Percentiles rank a stretch among this genome's conserved stretches.
These are phyloP conservation scores for Callosobruchus maculatus DNA, from an alignment of 2,888 invertebrate genomes.

Conservation along the genomic window DNA sequence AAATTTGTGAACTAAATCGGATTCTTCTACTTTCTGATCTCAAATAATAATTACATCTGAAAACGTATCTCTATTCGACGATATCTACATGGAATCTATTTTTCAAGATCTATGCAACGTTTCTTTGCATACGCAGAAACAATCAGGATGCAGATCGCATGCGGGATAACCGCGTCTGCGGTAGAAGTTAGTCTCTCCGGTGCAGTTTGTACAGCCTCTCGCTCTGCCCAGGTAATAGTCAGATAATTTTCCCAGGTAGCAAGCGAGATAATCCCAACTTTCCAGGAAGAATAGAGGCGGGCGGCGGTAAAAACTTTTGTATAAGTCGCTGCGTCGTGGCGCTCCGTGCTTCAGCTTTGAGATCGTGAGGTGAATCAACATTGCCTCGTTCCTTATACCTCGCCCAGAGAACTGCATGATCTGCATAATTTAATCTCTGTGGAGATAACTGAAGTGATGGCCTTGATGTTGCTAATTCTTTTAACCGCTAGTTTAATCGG, in stretches of 20 bases:
- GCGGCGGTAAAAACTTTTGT: background rate
- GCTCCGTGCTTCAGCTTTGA: background rate
- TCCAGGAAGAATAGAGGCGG: background rate
- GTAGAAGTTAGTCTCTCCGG: background rate
- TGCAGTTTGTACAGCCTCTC: background rate
- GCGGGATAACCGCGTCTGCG: background rate
- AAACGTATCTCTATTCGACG: no score
- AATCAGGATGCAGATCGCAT: background rate
- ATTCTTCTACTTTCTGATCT: no score
- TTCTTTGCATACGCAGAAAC: background rate
- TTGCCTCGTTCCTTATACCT: background rate
- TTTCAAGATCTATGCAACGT: no score
- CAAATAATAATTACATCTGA: no score
- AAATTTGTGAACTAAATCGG: no score
- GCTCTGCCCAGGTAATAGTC: background rate
- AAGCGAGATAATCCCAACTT: background rate
- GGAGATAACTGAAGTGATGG: background rate
- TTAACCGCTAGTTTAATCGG: no score
- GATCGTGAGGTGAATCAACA: background rate
- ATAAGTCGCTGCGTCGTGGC: background rate
- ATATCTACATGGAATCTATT: no score
- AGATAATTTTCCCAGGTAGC: background rate
- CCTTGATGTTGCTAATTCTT: background rate
- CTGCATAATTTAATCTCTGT: background rate
- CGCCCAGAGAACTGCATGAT: background rate